These are phyloP conservation scores for Maniola hyperantus DNA, from an alignment of 2,888 invertebrate species.

Conservation along the genomic window DNA sequence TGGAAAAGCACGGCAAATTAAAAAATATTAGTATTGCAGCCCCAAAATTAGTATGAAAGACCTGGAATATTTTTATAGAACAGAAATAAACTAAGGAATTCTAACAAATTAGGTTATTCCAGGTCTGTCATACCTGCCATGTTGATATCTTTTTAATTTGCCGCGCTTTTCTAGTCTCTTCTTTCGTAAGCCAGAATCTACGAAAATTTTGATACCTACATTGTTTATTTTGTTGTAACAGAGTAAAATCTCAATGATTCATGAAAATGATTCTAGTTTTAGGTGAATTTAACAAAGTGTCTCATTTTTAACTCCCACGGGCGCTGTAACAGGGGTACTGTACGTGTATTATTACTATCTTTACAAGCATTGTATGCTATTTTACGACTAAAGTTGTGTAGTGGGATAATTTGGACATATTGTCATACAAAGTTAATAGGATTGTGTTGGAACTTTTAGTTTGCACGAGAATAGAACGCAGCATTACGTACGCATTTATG, in stretches of 20 bases:
- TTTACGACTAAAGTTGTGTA: constrained; percentile 41
- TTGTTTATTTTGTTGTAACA: no score
- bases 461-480: background rate
- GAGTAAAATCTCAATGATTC: constrained; percentile 6
- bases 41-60: no score
- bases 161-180: no score
- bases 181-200: no score
- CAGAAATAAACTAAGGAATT: no score
- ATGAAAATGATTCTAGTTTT: background rate
- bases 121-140: no score
- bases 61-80: no score
- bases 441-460: background rate
- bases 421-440: constrained; percentile 12
- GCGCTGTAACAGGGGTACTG: constrained; percentile 50
- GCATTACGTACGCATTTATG: no score
- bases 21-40: no score
- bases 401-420: constrained; percentile 13
- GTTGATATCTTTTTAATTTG: no score
- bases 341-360: constrained; percentile 52
- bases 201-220: constrained; percentile 1
- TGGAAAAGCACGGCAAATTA: no score
- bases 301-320: constrained; percentile 38
- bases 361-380: constrained; percentile 59
- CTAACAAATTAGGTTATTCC: no score
- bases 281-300: constrained; percentile 24